Percentiles rank a stretch among this genome's conserved stretches.
Evolutionary conservation across 1,140 invertebrate genomes (phyloP).

Genomic region (Brachionus asplanchnoidis): DNA sequence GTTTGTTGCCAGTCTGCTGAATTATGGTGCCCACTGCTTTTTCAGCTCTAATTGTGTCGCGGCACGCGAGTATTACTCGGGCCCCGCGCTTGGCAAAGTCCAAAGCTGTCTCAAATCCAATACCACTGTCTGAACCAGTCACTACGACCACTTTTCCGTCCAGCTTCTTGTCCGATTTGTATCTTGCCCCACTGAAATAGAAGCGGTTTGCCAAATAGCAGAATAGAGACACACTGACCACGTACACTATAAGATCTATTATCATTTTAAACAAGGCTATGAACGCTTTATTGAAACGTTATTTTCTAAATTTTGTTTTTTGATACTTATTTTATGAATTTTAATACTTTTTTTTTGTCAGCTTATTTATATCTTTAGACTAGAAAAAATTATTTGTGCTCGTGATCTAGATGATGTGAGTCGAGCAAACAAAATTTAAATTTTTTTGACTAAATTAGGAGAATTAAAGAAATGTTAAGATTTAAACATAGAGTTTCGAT

Average conservation of each 20-base stretch:
- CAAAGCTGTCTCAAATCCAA: slow-evolving; percentile 40
- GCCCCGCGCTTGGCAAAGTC: slow-evolving; percentile 40
- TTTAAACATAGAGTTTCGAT: background rate
- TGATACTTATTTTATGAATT: background rate
- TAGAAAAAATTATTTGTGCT: slow-evolving; percentile 4
- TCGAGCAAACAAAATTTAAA: background rate
- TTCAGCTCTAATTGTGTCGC: background rate
- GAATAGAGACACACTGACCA: background rate
- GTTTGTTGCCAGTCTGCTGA: background rate
- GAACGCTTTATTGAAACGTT: background rate
- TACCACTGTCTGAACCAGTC: slow-evolving; percentile 43
- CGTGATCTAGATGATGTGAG: background rate
- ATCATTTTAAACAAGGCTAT: slow-evolving; percentile 22
- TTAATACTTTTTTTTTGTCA: background rate
- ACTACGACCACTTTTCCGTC: slow-evolving; percentile 38
- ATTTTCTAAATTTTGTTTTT: background rate
- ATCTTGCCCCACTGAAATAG: slow-evolving; percentile 10
- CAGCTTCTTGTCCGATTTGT: background rate
- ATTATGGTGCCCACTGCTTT: background rate
- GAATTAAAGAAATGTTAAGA: background rate
- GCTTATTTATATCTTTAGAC: background rate
- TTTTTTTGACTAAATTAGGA: background rate
- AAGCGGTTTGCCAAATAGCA: slow-evolving; percentile 11
- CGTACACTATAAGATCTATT: background rate
- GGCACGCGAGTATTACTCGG: slow-evolving; percentile 26